Percentiles rank a stretch among this genome's conserved stretches.
Evolutionary conservation across 2,113 vertebrate species (phyloP).

Genomic region (Caranx melampygus): DNA sequence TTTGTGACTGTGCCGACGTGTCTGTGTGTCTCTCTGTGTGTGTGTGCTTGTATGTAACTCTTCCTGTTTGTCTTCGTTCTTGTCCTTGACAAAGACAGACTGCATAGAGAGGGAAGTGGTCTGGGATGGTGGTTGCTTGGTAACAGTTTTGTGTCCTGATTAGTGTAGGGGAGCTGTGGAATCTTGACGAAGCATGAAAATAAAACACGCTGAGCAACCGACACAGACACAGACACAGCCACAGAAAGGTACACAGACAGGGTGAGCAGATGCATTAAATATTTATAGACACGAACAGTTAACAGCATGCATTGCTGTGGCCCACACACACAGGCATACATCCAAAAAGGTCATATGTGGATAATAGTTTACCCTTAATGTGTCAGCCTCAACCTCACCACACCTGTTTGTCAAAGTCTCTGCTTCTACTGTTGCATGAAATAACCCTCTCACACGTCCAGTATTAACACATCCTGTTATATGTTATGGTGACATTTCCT

Average conservation of each 20-base stretch:
- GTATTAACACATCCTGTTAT: not conserved
- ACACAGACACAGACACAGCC: conserved; percentile 13
- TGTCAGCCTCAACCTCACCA: conserved; percentile 29
- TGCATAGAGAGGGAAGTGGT: conserved; percentile 4
- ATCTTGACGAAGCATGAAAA: conserved; percentile 57
- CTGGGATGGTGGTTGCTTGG: conserved; percentile 66
- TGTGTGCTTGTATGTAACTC: not conserved
- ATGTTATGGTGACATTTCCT: not conserved
- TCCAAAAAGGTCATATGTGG: conserved; percentile 8
- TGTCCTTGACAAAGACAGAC: conserved; percentile 17
- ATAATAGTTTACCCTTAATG: conserved; percentile 25
- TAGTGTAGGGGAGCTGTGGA: conserved; percentile 41
- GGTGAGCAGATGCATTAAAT: conserved; percentile 64
- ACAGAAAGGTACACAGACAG: conserved; percentile 32
- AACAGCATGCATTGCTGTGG: conserved; percentile 53
- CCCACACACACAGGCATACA: conserved; percentile 3
- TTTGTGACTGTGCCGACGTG: not conserved
- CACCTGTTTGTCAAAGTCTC: conserved; percentile 35
- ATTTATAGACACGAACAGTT: conserved; percentile 44
- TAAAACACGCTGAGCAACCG: conserved; percentile 35
- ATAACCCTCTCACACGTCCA: not conserved
- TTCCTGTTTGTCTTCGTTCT: conserved; percentile 46
- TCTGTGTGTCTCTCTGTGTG: not conserved
- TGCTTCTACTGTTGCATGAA: not conserved
- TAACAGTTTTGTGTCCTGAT: conserved; percentile 56